Base-by-base conservation (phyloP, 2,888 invertebrate species). In the Spilarctia lutea region DNA sequence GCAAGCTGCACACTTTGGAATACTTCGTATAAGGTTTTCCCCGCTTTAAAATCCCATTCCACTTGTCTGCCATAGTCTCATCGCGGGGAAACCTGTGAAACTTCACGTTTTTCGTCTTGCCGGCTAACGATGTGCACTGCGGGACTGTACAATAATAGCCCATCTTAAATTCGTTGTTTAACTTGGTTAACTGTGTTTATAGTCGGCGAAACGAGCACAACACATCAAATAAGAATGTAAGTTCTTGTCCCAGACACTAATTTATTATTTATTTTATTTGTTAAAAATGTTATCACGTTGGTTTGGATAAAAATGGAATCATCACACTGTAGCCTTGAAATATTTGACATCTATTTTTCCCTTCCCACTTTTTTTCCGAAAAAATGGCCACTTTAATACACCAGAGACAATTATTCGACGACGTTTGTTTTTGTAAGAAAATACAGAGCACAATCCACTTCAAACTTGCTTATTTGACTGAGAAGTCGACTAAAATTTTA, bases 141-240 rank as follows among this genome's bases (percentile, higher is more conserved):
- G 96, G 96, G 81, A 96, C 96, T 24, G 96, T 96, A 85, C 96
- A 96, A 90, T 96, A 96, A 91, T 96, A 96, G 91, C 95, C 95
- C 96, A 96, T 96, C 87, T 90, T 92, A 82, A 81, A 81, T 81
- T 83, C 76, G 39, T 42, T 68, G 74, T 81, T 76, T 80, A 77
- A 75, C 65, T 78, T 75, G 60, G 72, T 79, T 85, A 80, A 66
- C 73, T 79, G 78, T 81, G 81, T 81, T 81, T 86, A 81, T 76
- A 80, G 77, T 80, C 78, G 71, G 79, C 72, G 75, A 74, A 81
- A 86, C 81, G 71, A 85, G 85, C 85, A 86, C 87, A 82, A 82
- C 84, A 89, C 92, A 91, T 90, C 79, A 87, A 90, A 84, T 83
- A 73, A 73, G 60, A 76, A 76, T 80, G 75, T 85, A 81, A 79